These are phyloP conservation scores for Nannoperca australis DNA, from an alignment of 2,797 vertebrate species.

Conservation along the genomic window DNA sequence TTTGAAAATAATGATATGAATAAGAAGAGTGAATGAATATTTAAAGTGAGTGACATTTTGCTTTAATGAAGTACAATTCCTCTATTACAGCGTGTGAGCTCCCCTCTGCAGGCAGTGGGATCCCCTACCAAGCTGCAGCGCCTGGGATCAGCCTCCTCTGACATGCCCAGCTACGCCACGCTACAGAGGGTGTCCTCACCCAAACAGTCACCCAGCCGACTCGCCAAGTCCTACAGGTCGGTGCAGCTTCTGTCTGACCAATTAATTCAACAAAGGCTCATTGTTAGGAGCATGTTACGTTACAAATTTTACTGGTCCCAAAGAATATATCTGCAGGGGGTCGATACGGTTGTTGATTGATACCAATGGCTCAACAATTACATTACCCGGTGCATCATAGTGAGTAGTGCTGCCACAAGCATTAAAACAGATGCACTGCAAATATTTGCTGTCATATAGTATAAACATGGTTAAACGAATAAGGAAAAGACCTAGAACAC, in stretches of 20 bases:
- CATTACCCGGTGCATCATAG: neutral
- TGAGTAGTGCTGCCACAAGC: neutral
- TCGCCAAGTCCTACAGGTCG: slow-evolving; percentile 95
- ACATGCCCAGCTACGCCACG: slow-evolving; percentile 93
- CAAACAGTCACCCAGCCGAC: slow-evolving; percentile 95
- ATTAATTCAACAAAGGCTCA: neutral
- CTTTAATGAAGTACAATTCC: slow-evolving; percentile 58
- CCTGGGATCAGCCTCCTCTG: slow-evolving; percentile 90
- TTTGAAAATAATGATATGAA: slow-evolving; percentile 61
- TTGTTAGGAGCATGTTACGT: neutral
- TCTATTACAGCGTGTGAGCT: slow-evolving; percentile 89
- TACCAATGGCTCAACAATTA: slow-evolving; percentile 34
- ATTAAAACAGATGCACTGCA: neutral
- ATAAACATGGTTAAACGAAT: neutral
- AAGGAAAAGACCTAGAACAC: neutral
- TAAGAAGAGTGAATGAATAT: slow-evolving; percentile 55
- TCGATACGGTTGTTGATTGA: slow-evolving; percentile 11
- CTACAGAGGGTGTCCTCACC: slow-evolving; percentile 93
- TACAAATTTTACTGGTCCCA: neutral
- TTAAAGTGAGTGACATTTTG: slow-evolving; percentile 56
- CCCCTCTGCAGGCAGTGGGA: slow-evolving; percentile 91
- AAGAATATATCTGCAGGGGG: slow-evolving; percentile 5
- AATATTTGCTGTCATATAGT: neutral
- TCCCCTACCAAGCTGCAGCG: slow-evolving; percentile 96
- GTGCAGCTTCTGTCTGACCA: slow-evolving; percentile 7